Evolutionary conservation across 2,888 invertebrate genomes (phyloP), one percentile per base, ranked within the genome.

Genomic region (Microdon myrmicae): DNA sequence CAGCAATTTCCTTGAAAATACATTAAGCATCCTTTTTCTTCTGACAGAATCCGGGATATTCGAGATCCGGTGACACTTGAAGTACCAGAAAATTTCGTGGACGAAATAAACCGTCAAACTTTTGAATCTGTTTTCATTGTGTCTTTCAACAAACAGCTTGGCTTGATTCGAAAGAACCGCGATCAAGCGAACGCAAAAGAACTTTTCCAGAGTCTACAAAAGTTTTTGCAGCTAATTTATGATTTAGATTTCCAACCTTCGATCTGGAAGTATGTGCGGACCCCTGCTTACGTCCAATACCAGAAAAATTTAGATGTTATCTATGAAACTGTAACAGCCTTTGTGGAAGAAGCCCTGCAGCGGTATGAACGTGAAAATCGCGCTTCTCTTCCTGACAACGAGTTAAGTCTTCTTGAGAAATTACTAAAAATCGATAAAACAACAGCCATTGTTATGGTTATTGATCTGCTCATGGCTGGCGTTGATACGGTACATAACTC

Each of bases 401-500:
- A 82, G n/a, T 76, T 81, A 14, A 87, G 88, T 72, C 82, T 89
- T 2, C 79, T 90, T 25, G 85, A 89, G 73, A 85, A 84, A 69
- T 74, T 90, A 6, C 73, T 88, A 14, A 82, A 82, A 31, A 82
- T 85, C 12, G 85, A 88, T 68, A 82, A 83, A 66, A 83, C 81
- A 71, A 82, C 87, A 5, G 89, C 88, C 1, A 73, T 83, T 4
- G 81, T 86, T 58, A 89, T 89, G 87, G 86, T 86, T 1, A 83
- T 86, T 71, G 90, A 90, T 73, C 85, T 89, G 86, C 69, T 90
- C 4, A 78, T 85, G 54, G 89, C 87, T 28, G 90, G 89, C 47
- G 85, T 90, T 13, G 90, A 90, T 73, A 88, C 89, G 45, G 89
- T 92, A 88, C 0, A 79, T 73, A 28, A 83, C 89, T 78, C 82